These are phyloP conservation scores for Lanistes nyassanus DNA, from an alignment of 1,140 invertebrate genomes.

Conservation along the genomic window DNA sequence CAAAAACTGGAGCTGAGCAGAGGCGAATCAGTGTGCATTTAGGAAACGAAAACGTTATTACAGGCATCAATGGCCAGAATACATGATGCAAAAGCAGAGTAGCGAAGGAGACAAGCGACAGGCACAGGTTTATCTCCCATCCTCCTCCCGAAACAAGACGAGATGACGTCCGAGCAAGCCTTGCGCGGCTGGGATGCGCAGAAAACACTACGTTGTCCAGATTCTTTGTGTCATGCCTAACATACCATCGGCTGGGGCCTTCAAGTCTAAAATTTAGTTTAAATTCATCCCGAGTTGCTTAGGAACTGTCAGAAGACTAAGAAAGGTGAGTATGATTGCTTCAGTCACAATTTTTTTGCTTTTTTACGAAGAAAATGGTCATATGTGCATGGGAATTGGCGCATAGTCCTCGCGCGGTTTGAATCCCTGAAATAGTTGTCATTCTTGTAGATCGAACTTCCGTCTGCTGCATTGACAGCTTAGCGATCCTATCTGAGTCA, in stretches of 20 bases:
- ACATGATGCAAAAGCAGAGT: too few relatives aligned
- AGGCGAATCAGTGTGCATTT: too few relatives aligned
- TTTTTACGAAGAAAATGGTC: constrained; percentile 66
- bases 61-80: background rate
- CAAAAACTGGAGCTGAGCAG: too few relatives aligned
- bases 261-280: constrained; percentile 39
- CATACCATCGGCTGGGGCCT: constrained; percentile 86
- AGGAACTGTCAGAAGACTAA: constrained; percentile 31
- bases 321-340: constrained; percentile 36
- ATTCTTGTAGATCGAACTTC: constrained; percentile 72
- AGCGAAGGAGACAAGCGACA: background rate
- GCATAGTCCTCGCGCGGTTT: constrained; percentile 75
- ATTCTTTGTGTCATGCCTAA: constrained; percentile 95
- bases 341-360: constrained; percentile 73
- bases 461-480: constrained; percentile 41
- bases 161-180: constrained; percentile 63
- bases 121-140: constrained; percentile 22
- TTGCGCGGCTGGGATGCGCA: constrained; percentile 84
- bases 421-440: constrained; percentile 81
- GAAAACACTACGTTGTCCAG: constrained; percentile 86
- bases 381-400: constrained; percentile 75
- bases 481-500: background rate
- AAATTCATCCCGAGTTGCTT: constrained; percentile 28
- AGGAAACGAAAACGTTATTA: background rate
- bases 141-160: constrained; percentile 1